Base-by-base conservation (phyloP, 2,113 vertebrate genomes). In the Ceratotherium simum region DNA sequence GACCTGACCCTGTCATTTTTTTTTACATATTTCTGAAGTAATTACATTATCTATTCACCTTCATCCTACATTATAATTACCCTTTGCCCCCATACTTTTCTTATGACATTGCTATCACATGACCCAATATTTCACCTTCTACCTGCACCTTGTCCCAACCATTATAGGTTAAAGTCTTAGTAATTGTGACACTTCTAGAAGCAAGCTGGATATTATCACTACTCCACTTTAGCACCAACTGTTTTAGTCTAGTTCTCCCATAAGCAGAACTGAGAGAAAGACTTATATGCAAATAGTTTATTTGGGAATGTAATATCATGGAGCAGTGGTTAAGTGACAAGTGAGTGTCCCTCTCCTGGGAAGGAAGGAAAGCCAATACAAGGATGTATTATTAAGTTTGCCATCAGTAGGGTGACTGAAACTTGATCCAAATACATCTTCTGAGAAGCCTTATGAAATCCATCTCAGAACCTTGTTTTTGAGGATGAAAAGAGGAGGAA, bases 201-300 rank as follows among this genome's bases (percentile, higher is more conserved):
- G 76, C 81, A 91, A 85, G 33, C 12, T 25, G 39, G 42, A 60
- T 60, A 76, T 58, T 62, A 62, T 36, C 14, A 70, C 75, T 27
- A 54, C 18, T 51, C 31, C 17, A 36, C 9, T 69, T 46, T 39
- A 62, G 80, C 39, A 62, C 36, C 33, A 79, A 20, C 18, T 70
- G 6, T 39, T 91, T 84, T 60, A 79, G 51, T 36, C 18, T 78
- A 4, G 51, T 91, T 85, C 27, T n/a, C 39, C 42, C 78, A 62
- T 60, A 95, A 62, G 39, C 51, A 70, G 62, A 85, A 60, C 39
- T 84, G 60, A 89, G 48, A 94, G 54, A 76, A 95, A 91, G 62
- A 33, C 39, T 58, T 31, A 60, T 78, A 23, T 90, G 39, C 36
- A 78, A 60, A 67, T 69, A 95, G 62, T 60, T 84, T 69, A 48